These are phyloP conservation scores for Aphyosemion australe DNA, from an alignment of 2,113 vertebrate genomes.

Conservation along the genomic window DNA sequence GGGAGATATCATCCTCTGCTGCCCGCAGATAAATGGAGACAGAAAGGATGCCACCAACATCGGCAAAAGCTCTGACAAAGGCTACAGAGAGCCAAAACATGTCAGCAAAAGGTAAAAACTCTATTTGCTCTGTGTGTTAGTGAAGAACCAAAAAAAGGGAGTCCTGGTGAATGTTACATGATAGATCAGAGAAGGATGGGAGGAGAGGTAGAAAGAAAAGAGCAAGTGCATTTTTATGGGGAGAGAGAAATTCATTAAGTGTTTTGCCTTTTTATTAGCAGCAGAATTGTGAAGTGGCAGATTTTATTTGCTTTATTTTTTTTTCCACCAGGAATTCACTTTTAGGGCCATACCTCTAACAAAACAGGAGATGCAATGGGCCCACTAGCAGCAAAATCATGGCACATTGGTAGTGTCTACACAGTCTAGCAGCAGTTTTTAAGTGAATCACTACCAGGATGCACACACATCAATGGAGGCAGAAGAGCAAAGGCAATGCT, in stretches of 20 bases:
- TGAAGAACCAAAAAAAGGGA: no score
- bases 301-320: conserved; percentile 52
- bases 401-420: conserved; percentile 32
- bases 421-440: conserved; percentile 48
- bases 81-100: no score
- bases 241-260: conserved; percentile 70
- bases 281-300: conserved; percentile 76
- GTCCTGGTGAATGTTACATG: no score
- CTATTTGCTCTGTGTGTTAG: no score
- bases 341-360: conserved; percentile 58
- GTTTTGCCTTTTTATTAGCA: conserved; percentile 78
- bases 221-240: conserved; percentile 29
- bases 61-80: no score
- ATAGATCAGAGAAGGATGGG: conserved; percentile 1
- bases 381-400: conserved; percentile 30
- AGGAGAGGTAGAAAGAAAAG: neutral
- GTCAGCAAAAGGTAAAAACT: no score
- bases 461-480: conserved; percentile 48
- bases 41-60: no score
- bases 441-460: no score
- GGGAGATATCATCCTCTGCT: no score
- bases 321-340: conserved; percentile 63
- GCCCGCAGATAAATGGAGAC: no score
- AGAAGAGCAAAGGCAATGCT: conserved; percentile 55
- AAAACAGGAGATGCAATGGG: conserved; percentile 62